These are phyloP conservation scores for Fulmarus glacialis DNA, from an alignment of 2,113 vertebrate species.

Conservation along the genomic window DNA sequence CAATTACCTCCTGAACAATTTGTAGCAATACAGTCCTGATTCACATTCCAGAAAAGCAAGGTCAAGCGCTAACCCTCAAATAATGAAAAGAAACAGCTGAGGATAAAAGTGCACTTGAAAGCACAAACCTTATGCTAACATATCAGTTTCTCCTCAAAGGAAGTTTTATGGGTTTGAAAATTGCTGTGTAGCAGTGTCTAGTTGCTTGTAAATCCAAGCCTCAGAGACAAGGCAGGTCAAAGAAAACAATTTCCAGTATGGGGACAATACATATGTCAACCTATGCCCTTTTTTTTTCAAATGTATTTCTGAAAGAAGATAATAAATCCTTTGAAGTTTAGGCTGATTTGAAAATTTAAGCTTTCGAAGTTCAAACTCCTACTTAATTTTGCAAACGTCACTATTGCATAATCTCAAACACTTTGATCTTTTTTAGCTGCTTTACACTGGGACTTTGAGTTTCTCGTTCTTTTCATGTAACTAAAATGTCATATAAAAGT, in stretches of 20 bases:
- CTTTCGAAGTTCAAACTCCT: slow-evolving; percentile 22
- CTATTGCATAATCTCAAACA: background rate
- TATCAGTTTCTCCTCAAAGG: background rate
- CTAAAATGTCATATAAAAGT: background rate
- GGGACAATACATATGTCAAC: slow-evolving; percentile 34
- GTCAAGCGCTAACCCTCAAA: background rate
- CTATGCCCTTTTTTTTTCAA: background rate
- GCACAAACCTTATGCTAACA: background rate
- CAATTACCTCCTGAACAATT: background rate
- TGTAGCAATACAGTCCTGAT: background rate
- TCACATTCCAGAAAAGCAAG: background rate
- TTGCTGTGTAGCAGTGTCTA: background rate
- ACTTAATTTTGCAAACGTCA: slow-evolving; percentile 37
- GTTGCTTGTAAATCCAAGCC: slow-evolving; percentile 40
- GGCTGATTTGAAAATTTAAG: slow-evolving; percentile 48
- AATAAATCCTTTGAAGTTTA: slow-evolving; percentile 56
- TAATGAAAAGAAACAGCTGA: background rate
- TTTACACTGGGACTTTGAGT: background rate
- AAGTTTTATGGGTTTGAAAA: slow-evolving; percentile 14
- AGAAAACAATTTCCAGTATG: background rate
- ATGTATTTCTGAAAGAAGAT: slow-evolving; percentile 10
- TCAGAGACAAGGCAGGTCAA: background rate
- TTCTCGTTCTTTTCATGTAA: background rate
- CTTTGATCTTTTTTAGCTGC: slow-evolving; percentile 60
- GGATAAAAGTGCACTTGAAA: background rate